phyloP scores from a whole-genome alignment of 2,797 vertebrate genomes.

The Schizothorax lantsangensis region DNA sequence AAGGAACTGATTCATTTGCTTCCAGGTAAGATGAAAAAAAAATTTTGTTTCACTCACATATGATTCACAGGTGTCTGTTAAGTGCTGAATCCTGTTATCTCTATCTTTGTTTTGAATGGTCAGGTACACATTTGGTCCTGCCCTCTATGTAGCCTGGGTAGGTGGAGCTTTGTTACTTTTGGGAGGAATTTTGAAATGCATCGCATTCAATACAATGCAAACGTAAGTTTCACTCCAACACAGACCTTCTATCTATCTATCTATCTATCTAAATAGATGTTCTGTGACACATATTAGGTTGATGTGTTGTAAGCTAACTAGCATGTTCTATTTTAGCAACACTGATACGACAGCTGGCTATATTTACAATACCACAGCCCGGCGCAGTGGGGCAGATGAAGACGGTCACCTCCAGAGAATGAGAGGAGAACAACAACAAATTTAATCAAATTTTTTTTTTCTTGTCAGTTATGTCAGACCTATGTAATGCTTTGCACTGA shows the following conservation, averaged over 20 bases:
- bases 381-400: slow-evolving; percentile 36
- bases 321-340: slow-evolving; percentile 42
- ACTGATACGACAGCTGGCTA: slow-evolving; percentile 65
- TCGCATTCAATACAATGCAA: slow-evolving; percentile 84
- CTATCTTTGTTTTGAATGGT: slow-evolving; percentile 28
- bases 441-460: slow-evolving; percentile 53
- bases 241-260: too few relatives aligned
- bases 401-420: slow-evolving; percentile 27
- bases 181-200: slow-evolving; percentile 87
- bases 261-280: background rate
- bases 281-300: background rate
- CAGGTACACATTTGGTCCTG: slow-evolving; percentile 92
- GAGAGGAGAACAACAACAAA: slow-evolving; percentile 49
- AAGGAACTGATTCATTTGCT: slow-evolving; percentile 19
- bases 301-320: background rate
- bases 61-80: background rate
- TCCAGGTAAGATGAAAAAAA: slow-evolving; percentile 63
- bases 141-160: slow-evolving; percentile 90
- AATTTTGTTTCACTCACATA: background rate
- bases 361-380: slow-evolving; percentile 69
- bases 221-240: slow-evolving; percentile 73
- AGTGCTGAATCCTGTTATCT: slow-evolving; percentile 32
- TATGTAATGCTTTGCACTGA: background rate
- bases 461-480: background rate
- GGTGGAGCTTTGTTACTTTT: slow-evolving; percentile 84